Percentiles rank a stretch among this genome's conserved stretches.
These are phyloP conservation scores for Muricea muricata DNA, from an alignment of 92 coral and sea anemone species.

Conservation along the genomic window DNA sequence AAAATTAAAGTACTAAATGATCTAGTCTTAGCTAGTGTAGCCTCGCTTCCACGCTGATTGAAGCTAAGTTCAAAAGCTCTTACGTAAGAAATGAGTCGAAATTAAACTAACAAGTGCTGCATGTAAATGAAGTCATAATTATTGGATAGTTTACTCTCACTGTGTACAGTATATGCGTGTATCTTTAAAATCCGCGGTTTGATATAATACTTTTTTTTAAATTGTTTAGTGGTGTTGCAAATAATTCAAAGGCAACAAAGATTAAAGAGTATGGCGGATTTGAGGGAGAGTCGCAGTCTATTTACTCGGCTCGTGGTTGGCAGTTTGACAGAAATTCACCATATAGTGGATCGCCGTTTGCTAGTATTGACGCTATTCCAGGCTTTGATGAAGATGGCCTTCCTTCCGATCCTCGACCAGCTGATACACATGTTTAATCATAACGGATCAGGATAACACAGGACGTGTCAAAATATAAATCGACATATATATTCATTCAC, in stretches of 20 bases:
- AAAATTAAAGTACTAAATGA: too few species aligned
- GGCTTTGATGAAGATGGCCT: slow-evolving; percentile 50
- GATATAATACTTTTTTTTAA: too few species aligned
- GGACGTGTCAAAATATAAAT: neutral
- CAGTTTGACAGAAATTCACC: slow-evolving; percentile 40
- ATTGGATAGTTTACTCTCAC: too few species aligned
- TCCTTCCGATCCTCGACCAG: slow-evolving; percentile 15
- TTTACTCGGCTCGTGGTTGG: slow-evolving; percentile 21
- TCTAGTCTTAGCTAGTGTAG: too few species aligned
- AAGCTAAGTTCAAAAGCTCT: too few species aligned
- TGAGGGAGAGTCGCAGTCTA: neutral
- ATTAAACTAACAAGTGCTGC: too few species aligned
- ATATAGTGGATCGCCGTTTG: slow-evolving; percentile 37
- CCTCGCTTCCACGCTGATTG: too few species aligned
- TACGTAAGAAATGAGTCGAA: too few species aligned
- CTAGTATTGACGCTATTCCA: slow-evolving; percentile 39
- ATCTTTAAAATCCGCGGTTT: too few species aligned
- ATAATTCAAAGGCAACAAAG: neutral
- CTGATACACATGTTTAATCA: neutral
- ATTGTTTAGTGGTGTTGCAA: slow-evolving; percentile 24
- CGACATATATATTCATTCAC: neutral
- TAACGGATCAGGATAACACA: too few species aligned
- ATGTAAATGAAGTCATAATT: too few species aligned
- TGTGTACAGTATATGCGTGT: too few species aligned
- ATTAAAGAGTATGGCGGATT: neutral